A percentile compares a stretch with the other conserved stretches of the same genome.
Conservation (phyloP, 1,140 invertebrate species). For the Tyrophagus putrescentiae region DNA sequence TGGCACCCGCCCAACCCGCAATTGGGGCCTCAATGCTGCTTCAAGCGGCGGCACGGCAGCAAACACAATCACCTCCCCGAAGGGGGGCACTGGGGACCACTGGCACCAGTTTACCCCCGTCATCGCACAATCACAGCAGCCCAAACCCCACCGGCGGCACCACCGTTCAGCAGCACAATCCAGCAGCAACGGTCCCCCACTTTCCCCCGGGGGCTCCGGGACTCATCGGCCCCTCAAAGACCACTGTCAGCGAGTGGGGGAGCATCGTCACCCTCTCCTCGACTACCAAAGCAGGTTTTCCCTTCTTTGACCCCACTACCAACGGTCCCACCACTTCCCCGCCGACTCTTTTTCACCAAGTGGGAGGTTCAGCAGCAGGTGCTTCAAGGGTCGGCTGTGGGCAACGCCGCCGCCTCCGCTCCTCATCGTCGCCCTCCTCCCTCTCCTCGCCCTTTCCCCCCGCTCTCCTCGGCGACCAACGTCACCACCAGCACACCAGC, state of each 20-base stretch:
- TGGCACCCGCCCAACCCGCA: neutral
- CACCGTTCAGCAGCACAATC: neutral
- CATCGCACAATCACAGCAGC: neutral
- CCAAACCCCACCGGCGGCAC: neutral
- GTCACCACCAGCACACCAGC: constrained; percentile 5
- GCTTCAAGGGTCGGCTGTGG: too few species aligned
- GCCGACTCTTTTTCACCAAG: neutral
- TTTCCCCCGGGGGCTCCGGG: neutral
- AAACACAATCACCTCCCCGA: constrained; percentile 4
- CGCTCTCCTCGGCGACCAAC: neutral
- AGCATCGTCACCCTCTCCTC: neutral
- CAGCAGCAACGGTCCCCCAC: neutral
- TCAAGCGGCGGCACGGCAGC: neutral
- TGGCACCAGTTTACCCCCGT: neutral
- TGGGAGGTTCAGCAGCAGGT: neutral
- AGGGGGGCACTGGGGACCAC: neutral
- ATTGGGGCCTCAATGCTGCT: neutral
- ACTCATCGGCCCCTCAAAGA: too few species aligned
- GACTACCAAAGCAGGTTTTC: neutral
- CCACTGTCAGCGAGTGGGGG: neutral
- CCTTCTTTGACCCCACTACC: neutral
- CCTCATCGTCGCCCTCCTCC: neutral
- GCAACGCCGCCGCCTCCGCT: neutral
- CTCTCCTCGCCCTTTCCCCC: neutral
- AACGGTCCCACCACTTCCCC: neutral